Base-by-base conservation (phyloP, 1,140 invertebrate species). In the Cylas formicarius region DNA sequence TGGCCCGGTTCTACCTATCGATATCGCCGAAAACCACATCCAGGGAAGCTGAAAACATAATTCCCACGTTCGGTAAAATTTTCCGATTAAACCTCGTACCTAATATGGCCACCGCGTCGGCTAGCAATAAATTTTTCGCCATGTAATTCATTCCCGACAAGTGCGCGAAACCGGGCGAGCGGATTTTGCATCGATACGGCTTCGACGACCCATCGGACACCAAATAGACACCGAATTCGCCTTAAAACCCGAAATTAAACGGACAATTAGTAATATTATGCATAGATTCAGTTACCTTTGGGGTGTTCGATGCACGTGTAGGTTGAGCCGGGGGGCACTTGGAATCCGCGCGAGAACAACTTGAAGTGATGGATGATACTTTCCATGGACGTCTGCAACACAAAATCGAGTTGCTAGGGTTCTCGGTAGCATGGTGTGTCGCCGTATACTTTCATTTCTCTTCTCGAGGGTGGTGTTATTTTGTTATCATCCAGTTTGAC, bases 291-390 rank as follows among this genome's bases (percentile, higher is more conserved):
- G n/a, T 20, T 39, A 57, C 55, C 78, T 64, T 90, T 92, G 5
- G 88, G 89, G 21, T 78, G 77, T 63, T 92, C 88, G 2, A 82
- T 75, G 10, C 80, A 74, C 0, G 80, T 83, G 57, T 91, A 92
- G 0, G 85, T 88, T 1, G 74, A 64, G 3, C 88, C 89, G 11
- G 87, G 84, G 1, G 88, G 89, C 7, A 92, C 88, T 35, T 73
- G 67, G 57, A 79, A 86, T 5, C 89, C 89, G 67, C 87, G 81
- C 6, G 81, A 78, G 56, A 78, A 90, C 42, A 86, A 69, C 66
- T 90, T 91, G 58, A 91, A 91, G 57, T 91, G 89, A 66, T 92
- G 86, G 56, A 91, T 91, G 10, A 91, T 61, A 10, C 85, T 76
- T 66, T 92, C 89, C 88, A 91, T 91, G 6, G 82, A 86, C 14